Conservation (phyloP, 1,140 invertebrate species). For the Amyelois transitella region DNA sequence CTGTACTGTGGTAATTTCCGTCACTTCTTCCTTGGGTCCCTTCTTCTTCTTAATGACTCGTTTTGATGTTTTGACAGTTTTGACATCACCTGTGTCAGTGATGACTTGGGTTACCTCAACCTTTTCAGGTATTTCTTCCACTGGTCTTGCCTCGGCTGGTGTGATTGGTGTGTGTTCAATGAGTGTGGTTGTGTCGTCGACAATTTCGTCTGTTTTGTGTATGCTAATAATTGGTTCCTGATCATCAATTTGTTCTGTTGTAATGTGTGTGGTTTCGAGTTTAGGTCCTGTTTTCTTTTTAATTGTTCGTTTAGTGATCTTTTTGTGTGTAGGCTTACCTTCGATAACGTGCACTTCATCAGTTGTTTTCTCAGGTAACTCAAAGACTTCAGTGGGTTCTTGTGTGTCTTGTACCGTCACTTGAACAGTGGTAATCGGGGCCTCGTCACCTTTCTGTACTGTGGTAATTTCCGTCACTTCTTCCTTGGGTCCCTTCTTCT, state of each 20-base stretch:
- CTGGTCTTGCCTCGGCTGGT: conserved; percentile 30
- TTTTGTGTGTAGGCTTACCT: conserved; percentile 18
- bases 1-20: conserved; percentile 67
- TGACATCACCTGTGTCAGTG: conserved; percentile 49
- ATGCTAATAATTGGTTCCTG: conserved; percentile 44
- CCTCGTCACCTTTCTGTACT: conserved; percentile 64
- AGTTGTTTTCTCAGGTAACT: conserved; percentile 18
- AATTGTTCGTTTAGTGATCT: conserved; percentile 36
- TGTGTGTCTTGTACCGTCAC: conserved; percentile 23
- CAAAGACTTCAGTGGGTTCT: not conserved
- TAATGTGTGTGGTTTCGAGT: conserved; percentile 40
- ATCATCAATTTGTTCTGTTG: conserved; percentile 35
- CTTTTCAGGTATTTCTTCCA: conserved; percentile 53
- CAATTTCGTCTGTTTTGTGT: conserved; percentile 30
- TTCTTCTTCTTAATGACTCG: conserved; percentile 51
- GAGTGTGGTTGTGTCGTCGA: conserved; percentile 18
- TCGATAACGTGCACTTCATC: conserved; percentile 22
- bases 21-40: conserved; percentile 60
- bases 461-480: conserved; percentile 62
- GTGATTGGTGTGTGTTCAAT: no score
- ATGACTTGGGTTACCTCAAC: conserved; percentile 59
- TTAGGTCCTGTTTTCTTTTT: conserved; percentile 36
- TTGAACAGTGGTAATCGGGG: conserved; percentile 43
- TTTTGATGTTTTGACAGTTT: conserved; percentile 49
- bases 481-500: conserved; percentile 37